These are phyloP conservation scores for Paralvinella palmiformis DNA, from an alignment of 1,140 invertebrate species.

Conservation along the genomic window DNA sequence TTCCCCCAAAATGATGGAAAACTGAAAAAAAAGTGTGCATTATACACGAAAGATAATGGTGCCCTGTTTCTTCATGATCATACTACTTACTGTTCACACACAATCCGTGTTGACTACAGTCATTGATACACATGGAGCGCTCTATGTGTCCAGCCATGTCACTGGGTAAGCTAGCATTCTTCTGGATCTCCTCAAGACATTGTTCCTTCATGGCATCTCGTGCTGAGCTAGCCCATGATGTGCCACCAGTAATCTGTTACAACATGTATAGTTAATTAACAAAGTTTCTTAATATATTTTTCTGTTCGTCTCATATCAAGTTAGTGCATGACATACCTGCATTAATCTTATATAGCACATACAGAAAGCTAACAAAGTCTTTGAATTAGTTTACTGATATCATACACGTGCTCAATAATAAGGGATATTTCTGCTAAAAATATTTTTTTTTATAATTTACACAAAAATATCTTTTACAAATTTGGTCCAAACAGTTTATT, in stretches of 20 bases:
- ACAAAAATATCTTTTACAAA: too few species aligned
- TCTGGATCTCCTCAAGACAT: constrained; percentile 18
- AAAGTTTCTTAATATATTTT: neutral
- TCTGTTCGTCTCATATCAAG: neutral
- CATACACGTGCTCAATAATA: too few species aligned
- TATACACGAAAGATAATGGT: neutral
- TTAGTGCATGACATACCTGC: neutral
- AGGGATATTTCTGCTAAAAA: too few species aligned
- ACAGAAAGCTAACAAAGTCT: neutral
- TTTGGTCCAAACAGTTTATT: too few species aligned
- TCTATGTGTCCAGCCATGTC: constrained; percentile 11
- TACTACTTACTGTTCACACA: constrained; percentile 13
- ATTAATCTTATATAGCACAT: neutral
- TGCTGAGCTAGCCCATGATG: constrained; percentile 17
- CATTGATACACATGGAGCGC: constrained; percentile 15
- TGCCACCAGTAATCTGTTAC: constrained; percentile 16
- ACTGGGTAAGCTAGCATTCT: constrained; percentile 10
- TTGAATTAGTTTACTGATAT: too few species aligned
- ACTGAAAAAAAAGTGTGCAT: neutral
- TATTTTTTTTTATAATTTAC: too few species aligned
- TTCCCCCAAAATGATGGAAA: neutral
- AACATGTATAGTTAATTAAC: too few species aligned
- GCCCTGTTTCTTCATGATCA: neutral
- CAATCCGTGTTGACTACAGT: constrained; percentile 16
- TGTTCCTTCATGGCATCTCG: constrained; percentile 21